A percentile compares a stretch with the other conserved stretches of the same genome.
Conservation (phyloP, 2,113 vertebrate species). For the Dromiciops gliroides region DNA sequence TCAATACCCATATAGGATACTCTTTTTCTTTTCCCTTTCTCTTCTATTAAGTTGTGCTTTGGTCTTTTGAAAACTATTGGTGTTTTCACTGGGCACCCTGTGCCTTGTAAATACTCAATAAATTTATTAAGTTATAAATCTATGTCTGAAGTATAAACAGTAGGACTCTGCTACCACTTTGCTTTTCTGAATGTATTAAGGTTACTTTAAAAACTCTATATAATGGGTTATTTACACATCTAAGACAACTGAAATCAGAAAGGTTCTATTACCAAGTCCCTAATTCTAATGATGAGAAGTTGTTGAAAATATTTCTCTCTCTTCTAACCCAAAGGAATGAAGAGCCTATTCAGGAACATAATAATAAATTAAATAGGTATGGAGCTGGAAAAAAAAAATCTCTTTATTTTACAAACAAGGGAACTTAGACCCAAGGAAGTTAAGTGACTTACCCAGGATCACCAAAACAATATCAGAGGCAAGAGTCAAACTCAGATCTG, state of each 20-base stretch:
- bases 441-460: too few relatives aligned
- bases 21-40: not conserved
- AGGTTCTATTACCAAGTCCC: not conserved
- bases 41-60: not conserved
- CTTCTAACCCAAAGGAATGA: not conserved
- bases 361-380: not conserved
- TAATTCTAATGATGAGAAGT: conserved; percentile 32
- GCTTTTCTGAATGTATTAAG: conserved; percentile 12
- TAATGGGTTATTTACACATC: conserved; percentile 12
- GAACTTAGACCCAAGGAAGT: too few relatives aligned
- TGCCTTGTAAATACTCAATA: not conserved
- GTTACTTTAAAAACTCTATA: conserved; percentile 30
- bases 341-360: not conserved
- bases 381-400: not conserved
- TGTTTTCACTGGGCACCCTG: not conserved
- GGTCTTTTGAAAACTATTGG: not conserved
- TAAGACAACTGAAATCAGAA: not conserved
- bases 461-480: too few relatives aligned
- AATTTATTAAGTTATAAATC: not conserved
- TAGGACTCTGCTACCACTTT: not conserved
- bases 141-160: not conserved
- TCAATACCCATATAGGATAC: not conserved
- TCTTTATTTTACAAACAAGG: not conserved
- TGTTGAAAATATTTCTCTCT: conserved; percentile 1
- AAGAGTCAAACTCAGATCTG: too few relatives aligned